Percentiles rank a stretch among this genome's conserved stretches.
phyloP scores from a whole-genome alignment of 1,140 invertebrate species.

The Colletes latitarsis region DNA sequence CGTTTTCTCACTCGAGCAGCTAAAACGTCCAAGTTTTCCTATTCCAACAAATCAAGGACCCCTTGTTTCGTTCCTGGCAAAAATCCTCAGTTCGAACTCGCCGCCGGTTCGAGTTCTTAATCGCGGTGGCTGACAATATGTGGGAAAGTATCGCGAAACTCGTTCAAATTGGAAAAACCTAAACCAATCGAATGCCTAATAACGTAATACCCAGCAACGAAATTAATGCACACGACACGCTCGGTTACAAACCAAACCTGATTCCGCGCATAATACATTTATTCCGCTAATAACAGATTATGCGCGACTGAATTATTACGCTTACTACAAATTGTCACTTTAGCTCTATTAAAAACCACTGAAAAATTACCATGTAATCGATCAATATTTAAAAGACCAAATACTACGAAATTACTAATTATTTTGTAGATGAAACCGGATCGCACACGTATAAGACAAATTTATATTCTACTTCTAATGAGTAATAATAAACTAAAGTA shows the following conservation, averaged over 20 bases:
- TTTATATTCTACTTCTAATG: too few relatives aligned
- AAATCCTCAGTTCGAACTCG: background rate
- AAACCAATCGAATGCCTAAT: conserved; percentile 16
- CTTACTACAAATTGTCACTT: background rate
- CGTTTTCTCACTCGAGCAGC: background rate
- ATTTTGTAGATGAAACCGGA: too few relatives aligned
- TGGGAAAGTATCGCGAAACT: conserved; percentile 1
- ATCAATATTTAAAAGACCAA: background rate
- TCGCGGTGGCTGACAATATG: background rate
- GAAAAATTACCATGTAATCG: background rate
- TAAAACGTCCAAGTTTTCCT: background rate
- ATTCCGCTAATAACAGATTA: conserved; percentile 19
- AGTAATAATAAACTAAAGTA: too few relatives aligned
- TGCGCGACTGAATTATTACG: conserved; percentile 1
- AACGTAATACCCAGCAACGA: conserved; percentile 4
- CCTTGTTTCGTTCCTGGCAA: background rate
- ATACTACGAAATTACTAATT: too few relatives aligned
- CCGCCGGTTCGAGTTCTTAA: background rate
- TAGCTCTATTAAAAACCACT: background rate
- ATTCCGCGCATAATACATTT: conserved; percentile 17
- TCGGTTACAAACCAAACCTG: conserved; percentile 22
- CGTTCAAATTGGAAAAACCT: conserved; percentile 20
- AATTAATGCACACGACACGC: conserved; percentile 31
- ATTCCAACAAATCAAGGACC: background rate
- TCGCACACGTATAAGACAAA: too few relatives aligned